Percentiles rank a stretch among this genome's conserved stretches.
Evolutionary conservation across 2,888 invertebrate species (phyloP).

Genomic region (Limenitis camilla): DNA sequence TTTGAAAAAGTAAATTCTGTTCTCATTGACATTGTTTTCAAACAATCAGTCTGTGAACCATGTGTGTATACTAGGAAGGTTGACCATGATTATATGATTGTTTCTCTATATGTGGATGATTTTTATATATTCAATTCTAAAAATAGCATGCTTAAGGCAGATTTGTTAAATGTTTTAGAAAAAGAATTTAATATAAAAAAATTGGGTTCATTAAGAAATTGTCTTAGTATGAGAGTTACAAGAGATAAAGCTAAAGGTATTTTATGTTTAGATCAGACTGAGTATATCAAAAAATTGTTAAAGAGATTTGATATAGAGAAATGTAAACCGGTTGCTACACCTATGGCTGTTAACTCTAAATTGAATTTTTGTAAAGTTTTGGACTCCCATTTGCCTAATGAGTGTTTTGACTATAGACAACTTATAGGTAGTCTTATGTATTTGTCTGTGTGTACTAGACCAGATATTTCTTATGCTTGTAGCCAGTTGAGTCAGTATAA

Average conservation of each 20-base stretch:
- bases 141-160: background rate
- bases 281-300: constrained; percentile 5
- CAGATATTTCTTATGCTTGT: constrained; percentile 2
- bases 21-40: constrained; percentile 1
- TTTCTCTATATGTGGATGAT: constrained; percentile 13
- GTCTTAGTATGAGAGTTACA: constrained; percentile 8
- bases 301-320: background rate
- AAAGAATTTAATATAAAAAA: constrained; percentile 1
- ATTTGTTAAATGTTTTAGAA: constrained; percentile 5
- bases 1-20: constrained; percentile 5
- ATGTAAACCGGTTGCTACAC: constrained; percentile 6
- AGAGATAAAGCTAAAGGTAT: constrained; percentile 3
- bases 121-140: constrained; percentile 7
- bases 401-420: constrained; percentile 3
- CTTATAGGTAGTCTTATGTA: background rate
- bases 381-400: constrained; percentile 3
- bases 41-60: too few species aligned
- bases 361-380: constrained; percentile 4
- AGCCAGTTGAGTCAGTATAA: background rate
- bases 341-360: background rate
- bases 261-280: background rate
- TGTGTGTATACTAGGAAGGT: constrained; percentile 6
- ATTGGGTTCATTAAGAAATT: constrained; percentile 3
- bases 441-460: background rate
- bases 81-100: constrained; percentile 6